A percentile compares a stretch with the other conserved stretches of the same genome.
Conservation (phyloP, 2,113 vertebrate genomes). For the Trogon surrucura region DNA sequence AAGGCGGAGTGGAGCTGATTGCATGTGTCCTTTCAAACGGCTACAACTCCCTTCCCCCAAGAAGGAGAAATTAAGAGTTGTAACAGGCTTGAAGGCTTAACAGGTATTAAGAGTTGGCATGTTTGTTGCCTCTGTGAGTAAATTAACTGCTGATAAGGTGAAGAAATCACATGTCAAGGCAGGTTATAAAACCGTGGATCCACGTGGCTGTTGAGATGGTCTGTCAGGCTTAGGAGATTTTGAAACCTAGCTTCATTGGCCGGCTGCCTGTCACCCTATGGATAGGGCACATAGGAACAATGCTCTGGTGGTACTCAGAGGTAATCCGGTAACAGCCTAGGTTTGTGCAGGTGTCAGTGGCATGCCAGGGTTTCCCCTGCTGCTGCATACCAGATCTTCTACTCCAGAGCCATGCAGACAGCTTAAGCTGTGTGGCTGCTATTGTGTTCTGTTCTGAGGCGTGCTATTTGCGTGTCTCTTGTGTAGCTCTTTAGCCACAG, state of each 20-base stretch:
- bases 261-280: not conserved
- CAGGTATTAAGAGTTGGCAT: slow-evolving; percentile 16
- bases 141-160: slow-evolving; percentile 51
- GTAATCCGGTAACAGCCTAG: slow-evolving; percentile 15
- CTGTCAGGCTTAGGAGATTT: slow-evolving; percentile 65
- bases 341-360: not conserved
- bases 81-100: not conserved
- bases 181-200: slow-evolving; percentile 64
- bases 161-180: slow-evolving; percentile 60
- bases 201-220: slow-evolving; percentile 49
- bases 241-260: slow-evolving; percentile 38
- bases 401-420: not conserved
- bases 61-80: not conserved
- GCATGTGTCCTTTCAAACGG: not conserved
- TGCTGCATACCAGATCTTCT: not conserved
- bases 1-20: not conserved
- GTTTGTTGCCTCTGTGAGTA: slow-evolving; percentile 5
- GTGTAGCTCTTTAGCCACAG: not conserved
- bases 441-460: not conserved
- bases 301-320: not conserved
- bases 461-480: not conserved
- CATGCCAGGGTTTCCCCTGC: not conserved
- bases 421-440: not conserved
- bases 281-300: slow-evolving; percentile 39
- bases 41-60: not conserved